These are phyloP conservation scores for Odontomyia ornata DNA, from an alignment of 2,888 invertebrate species.

Conservation along the genomic window DNA sequence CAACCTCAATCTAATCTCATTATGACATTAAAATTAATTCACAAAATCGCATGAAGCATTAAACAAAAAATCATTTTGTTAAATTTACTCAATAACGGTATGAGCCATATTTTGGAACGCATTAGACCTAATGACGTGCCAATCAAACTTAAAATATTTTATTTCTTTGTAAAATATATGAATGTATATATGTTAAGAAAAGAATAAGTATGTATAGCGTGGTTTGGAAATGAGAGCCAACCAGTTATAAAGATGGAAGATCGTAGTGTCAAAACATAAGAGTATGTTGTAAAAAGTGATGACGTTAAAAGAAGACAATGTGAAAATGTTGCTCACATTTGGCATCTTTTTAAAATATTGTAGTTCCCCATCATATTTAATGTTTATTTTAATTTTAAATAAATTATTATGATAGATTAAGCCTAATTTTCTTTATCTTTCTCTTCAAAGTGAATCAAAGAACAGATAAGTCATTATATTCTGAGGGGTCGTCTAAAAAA, in stretches of 20 bases:
- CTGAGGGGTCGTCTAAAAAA: too few relatives aligned
- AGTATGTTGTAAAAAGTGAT: constrained; percentile 35
- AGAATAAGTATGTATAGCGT: background rate
- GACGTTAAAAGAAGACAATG: background rate
- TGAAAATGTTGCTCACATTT: background rate
- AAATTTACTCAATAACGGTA: constrained; percentile 2
- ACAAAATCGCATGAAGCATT: background rate
- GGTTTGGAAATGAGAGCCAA: background rate
- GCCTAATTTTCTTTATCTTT: background rate
- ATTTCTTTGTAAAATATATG: constrained; percentile 38
- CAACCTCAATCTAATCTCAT: background rate
- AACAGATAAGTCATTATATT: too few relatives aligned
- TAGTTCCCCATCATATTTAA: constrained; percentile 37
- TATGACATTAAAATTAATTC: constrained; percentile 2
- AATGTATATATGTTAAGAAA: constrained; percentile 33
- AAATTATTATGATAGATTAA: constrained; percentile 35
- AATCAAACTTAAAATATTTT: constrained; percentile 12
- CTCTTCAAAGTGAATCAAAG: too few relatives aligned
- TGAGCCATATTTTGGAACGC: constrained; percentile 32
- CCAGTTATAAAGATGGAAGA: constrained; percentile 13
- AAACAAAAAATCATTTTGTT: background rate
- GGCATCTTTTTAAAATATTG: background rate
- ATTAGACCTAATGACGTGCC: constrained; percentile 23
- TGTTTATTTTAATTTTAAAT: constrained; percentile 37
- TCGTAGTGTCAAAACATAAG: constrained; percentile 5